A percentile compares a stretch with the other conserved stretches of the same genome.
phyloP scores from a whole-genome alignment of 2,797 vertebrate species.

The Garrulus glandarius region DNA sequence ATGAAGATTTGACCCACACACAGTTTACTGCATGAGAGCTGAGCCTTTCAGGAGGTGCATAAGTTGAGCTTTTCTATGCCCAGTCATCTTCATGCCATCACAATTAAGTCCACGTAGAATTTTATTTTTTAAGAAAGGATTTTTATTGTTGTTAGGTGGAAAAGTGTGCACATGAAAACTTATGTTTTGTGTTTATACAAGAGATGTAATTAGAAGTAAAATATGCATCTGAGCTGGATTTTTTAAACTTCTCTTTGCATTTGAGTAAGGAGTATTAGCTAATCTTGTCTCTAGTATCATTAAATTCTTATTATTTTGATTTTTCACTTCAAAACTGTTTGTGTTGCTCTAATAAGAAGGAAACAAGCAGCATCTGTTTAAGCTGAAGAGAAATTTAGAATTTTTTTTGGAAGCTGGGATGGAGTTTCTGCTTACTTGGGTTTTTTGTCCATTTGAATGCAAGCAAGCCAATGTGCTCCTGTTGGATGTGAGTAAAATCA shows the following conservation, averaged over 20 bases:
- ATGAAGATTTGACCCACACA: neutral
- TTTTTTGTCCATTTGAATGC: neutral
- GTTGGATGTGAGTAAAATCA: neutral
- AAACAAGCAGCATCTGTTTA: neutral
- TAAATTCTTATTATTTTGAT: neutral
- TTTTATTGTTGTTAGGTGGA: neutral
- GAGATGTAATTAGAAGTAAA: neutral
- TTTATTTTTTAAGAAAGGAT: neutral
- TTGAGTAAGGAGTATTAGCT: neutral
- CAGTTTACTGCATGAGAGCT: neutral
- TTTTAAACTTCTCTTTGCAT: neutral
- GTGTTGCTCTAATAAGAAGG: neutral
- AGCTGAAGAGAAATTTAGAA: neutral
- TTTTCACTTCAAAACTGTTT: neutral
- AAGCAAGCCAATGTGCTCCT: neutral
- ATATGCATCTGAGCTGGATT: neutral
- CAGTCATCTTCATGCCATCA: neutral
- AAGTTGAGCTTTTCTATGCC: neutral
- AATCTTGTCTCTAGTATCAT: neutral
- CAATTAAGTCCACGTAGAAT: neutral
- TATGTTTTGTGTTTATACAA: rapidly evolving
- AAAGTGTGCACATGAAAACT: neutral
- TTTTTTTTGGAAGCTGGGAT: neutral
- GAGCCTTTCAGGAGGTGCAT: neutral
- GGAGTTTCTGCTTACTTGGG: neutral